Evolutionary conservation across 2,797 vertebrate genomes (phyloP), one percentile per base, ranked within the genome.

Genomic region (Tenualosa thibaudeaui): DNA sequence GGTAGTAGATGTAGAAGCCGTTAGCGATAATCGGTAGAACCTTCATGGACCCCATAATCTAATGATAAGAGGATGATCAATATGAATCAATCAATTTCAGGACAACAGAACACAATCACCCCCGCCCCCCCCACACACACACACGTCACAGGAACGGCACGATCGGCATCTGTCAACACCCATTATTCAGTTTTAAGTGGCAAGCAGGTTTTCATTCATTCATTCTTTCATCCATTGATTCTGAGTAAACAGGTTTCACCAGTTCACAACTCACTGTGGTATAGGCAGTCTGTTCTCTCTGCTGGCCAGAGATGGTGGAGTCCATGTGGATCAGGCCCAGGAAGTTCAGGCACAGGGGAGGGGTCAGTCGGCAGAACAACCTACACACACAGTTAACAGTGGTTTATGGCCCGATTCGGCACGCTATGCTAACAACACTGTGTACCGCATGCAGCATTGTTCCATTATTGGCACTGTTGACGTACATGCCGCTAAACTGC

Each of bases 311-410:
- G 86, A 99, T 96, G 31, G 96, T 95, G 10, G 96, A 95, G 93
- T 99, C 98, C 97, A 99, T 97, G 90, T 99, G 98, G 86, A 98
- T 98, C 92, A 99, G 93, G n/a, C 98, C 98, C 94, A 99, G 92
- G 89, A 99, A 99, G 93, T 99, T 99, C 87, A 99, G 96, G 92
- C 98, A 99, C 83, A 99, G 85, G 15, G 98, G 98, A 84, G 98
- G 98, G 85, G 98, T 99, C 88, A 99, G 93, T 88, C 97, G 97
- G 89, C 98, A 99, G 92, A 99, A 99, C 85, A 99, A 92, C 98
- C 97, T 99, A 89, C 5, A 88, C 6, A 78, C 86, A 84, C 43
- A 86, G 37, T 22, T 19, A n/a, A 9, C 17, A 8, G 8, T 22
- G 8, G 43, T 13, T 46, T 78, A 22, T 2, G 17, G 19, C 71